Evolutionary conservation across 2,888 invertebrate genomes (phyloP).

Genomic region (Drosophila histrio): DNA sequence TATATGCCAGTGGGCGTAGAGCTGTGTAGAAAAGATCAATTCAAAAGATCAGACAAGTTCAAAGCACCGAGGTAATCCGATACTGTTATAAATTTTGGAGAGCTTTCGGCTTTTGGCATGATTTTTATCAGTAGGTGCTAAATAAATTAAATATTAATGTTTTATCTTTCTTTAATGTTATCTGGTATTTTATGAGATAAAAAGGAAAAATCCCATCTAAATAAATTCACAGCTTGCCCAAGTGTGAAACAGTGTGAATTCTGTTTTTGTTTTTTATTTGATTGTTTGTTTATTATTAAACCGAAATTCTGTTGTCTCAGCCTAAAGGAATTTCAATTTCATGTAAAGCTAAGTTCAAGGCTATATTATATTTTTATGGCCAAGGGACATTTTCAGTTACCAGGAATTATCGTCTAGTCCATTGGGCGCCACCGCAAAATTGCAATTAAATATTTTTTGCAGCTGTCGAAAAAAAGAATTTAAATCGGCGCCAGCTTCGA

Average conservation of each 20-base stretch:
- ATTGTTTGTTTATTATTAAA: neutral
- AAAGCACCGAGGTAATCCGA: conserved; percentile 37
- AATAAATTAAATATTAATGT: conserved; percentile 54
- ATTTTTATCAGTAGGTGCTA: conserved; percentile 54
- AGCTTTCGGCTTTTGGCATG: conserved; percentile 9
- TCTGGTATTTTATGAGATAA: conserved; percentile 34
- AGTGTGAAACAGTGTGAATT: conserved; percentile 49
- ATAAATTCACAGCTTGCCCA: conserved; percentile 56
- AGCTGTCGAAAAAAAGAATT: conserved; percentile 4
- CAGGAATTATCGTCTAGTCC: conserved; percentile 25
- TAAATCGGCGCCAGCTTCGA: conserved; percentile 15
- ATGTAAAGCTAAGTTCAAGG: conserved; percentile 50
- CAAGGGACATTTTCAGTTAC: conserved; percentile 4
- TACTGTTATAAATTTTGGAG: conserved; percentile 40
- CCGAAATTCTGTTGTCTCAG: conserved; percentile 40
- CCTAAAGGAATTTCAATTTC: conserved; percentile 50
- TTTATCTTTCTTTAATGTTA: conserved; percentile 31
- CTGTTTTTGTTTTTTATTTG: conserved; percentile 1
- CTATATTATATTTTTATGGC: neutral
- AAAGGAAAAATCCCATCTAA: conserved; percentile 52
- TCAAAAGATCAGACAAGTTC: conserved; percentile 27
- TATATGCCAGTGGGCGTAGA: conserved; percentile 25
- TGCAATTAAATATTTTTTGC: conserved; percentile 37
- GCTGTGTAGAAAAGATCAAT: conserved; percentile 19
- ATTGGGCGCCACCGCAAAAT: conserved; percentile 48